Percentiles rank a stretch among this genome's conserved stretches.
phyloP scores from a whole-genome alignment of 2,113 vertebrate species.

The Chaetops frenatus region DNA sequence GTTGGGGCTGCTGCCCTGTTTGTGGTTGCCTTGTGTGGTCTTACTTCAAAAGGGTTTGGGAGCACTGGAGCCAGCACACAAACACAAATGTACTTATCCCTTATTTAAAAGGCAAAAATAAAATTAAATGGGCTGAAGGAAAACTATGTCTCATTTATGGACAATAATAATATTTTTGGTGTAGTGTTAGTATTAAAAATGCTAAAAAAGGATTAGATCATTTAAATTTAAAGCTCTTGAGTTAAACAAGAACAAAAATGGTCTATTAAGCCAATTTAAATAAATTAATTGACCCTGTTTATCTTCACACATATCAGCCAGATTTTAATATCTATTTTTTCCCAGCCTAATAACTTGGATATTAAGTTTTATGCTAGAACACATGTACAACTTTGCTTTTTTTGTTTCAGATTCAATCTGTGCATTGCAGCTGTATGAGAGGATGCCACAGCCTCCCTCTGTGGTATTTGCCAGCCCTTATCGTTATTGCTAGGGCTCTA shows the following conservation, averaged over 20 bases:
- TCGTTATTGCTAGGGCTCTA: neutral
- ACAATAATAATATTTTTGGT: neutral
- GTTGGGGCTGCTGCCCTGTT: neutral
- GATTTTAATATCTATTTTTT: constrained; percentile 3
- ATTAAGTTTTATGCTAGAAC: constrained; percentile 1
- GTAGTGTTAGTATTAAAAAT: neutral
- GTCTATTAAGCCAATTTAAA: constrained; percentile 9
- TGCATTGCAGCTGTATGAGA: neutral
- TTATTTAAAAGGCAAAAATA: neutral
- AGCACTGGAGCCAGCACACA: neutral
- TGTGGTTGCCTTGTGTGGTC: neutral
- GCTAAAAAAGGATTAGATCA: neutral
- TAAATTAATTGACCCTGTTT: constrained; percentile 25
- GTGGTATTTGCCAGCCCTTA: constrained; percentile 2
- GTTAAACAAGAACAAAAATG: constrained; percentile 37
- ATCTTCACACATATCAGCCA: constrained; percentile 8
- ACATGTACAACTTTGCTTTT: neutral
- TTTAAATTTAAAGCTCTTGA: constrained; percentile 25
- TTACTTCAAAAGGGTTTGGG: neutral
- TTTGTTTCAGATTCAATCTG: neutral
- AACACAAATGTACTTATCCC: neutral
- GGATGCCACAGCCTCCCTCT: neutral
- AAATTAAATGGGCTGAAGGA: neutral
- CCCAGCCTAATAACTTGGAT: neutral
- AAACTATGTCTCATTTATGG: neutral